Conservation (phyloP, 35 echinoderm and acorn worm species). For the Ptychodera flava region DNA sequence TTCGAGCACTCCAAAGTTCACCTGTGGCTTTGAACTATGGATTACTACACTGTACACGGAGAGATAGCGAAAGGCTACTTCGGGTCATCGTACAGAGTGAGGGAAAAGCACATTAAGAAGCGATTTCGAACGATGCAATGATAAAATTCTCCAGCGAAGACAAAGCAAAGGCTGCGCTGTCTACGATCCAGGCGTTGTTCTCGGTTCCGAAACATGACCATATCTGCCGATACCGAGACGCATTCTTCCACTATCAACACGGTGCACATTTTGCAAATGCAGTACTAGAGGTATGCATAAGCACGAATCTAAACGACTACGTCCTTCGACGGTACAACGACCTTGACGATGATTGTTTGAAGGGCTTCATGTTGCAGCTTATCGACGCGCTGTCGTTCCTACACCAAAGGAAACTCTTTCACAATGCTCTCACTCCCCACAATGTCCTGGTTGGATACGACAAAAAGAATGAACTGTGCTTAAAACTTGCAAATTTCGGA, state of each 20-base stretch:
- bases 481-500: constrained; percentile 87
- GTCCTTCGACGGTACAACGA: constrained; percentile 40
- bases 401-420: constrained; percentile 51
- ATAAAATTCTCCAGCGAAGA: constrained; percentile 24
- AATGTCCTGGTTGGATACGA: constrained; percentile 53
- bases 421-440: constrained; percentile 74
- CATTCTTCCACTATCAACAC: constrained; percentile 29
- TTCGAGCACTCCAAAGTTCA: background rate
- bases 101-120: background rate
- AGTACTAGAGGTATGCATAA: constrained; percentile 26
- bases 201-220: constrained; percentile 61
- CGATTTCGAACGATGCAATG: background rate
- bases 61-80: constrained; percentile 5
- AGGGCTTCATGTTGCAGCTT: constrained; percentile 68
- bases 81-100: constrained; percentile 2
- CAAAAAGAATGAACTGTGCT: constrained; percentile 40
- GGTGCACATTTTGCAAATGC: constrained; percentile 61
- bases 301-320: constrained; percentile 57
- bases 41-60: background rate
- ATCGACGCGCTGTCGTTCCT: constrained; percentile 50
- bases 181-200: constrained; percentile 35
- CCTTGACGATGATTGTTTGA: constrained; percentile 48
- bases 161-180: constrained; percentile 37
- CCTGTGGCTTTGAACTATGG: background rate
- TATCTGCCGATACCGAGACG: constrained; percentile 55